A percentile compares a stretch with the other conserved stretches of the same genome.
Conservation (phyloP, 1,140 invertebrate genomes). For the Zaprionus davidi region DNA sequence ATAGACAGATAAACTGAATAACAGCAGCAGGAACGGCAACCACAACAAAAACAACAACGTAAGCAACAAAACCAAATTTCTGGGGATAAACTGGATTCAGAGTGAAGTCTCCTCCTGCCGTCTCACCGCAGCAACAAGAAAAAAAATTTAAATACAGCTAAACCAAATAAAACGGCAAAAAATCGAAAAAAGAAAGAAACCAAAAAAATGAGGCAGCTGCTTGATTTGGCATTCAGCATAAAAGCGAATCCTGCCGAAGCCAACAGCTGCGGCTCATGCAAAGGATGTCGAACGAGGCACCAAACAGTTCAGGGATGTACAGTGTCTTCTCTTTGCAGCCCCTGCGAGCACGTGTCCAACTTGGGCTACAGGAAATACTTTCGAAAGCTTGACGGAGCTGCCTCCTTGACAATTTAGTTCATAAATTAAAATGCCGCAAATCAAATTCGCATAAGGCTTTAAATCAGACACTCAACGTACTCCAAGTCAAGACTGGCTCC, state of each 20-base stretch:
- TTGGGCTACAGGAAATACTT: conserved; percentile 64
- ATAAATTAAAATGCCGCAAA: conserved; percentile 83
- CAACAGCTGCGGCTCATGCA: conserved; percentile 64
- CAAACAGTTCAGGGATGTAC: background rate
- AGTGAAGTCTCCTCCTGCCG: conserved; percentile 40
- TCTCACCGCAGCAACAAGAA: conserved; percentile 25
- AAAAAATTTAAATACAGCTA: conserved; percentile 46
- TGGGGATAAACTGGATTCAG: conserved; percentile 1
- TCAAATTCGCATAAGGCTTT: conserved; percentile 79
- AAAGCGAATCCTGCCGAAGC: conserved; percentile 43
- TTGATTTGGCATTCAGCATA: conserved; percentile 78
- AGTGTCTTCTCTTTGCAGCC: background rate
- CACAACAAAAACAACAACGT: conserved; percentile 39
- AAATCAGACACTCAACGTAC: conserved; percentile 57
- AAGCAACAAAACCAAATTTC: conserved; percentile 52
- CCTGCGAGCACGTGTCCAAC: conserved; percentile 24
- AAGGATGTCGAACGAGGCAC: conserved; percentile 29
- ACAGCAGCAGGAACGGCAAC: conserved; percentile 37
- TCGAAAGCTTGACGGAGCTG: conserved; percentile 48
- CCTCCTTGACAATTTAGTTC: conserved; percentile 64
- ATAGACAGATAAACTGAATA: conserved; percentile 61
- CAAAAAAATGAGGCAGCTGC: conserved; percentile 63
- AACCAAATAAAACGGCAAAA: conserved; percentile 26
- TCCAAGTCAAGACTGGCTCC: conserved; percentile 22
- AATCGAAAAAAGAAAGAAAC: conserved; percentile 28